Percentiles rank a stretch among this genome's conserved stretches.
Conservation (phyloP, 2,888 invertebrate species). For the Phortica magna region DNA sequence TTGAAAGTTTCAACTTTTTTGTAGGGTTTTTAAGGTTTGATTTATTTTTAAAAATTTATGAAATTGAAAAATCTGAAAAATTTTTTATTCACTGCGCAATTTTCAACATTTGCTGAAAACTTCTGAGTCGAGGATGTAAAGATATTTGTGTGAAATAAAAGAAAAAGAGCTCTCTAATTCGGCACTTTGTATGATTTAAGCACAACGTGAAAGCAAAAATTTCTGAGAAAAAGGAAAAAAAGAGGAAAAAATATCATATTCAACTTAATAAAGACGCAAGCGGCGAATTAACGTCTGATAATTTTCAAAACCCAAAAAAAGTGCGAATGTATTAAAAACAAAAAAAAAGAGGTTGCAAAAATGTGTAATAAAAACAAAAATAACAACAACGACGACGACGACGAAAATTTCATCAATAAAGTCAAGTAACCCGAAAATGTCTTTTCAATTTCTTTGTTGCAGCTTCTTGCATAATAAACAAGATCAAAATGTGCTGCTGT, state of each 20-base stretch:
- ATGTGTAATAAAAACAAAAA: background rate
- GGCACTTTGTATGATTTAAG: background rate
- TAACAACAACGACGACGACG: background rate
- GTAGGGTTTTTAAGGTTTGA: too few species aligned
- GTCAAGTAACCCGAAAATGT: conserved; percentile 32
- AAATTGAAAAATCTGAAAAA: too few species aligned
- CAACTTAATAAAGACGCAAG: background rate
- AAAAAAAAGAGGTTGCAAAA: background rate
- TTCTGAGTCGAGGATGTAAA: too few species aligned
- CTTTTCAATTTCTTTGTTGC: conserved; percentile 31
- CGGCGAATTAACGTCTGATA: background rate
- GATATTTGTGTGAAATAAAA: too few species aligned
- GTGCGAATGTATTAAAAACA: background rate
- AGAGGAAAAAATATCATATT: background rate
- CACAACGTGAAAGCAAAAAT: background rate
- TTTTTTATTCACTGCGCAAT: too few species aligned
- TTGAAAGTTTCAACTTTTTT: too few species aligned
- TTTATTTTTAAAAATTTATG: too few species aligned
- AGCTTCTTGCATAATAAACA: conserved; percentile 69
- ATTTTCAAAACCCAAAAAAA: background rate
- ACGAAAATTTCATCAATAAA: conserved; percentile 27
- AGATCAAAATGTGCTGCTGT: conserved; percentile 67
- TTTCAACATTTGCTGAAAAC: too few species aligned
- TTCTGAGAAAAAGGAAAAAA: background rate
- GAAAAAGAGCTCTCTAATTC: background rate